Evolutionary conservation across 2,113 vertebrate genomes (phyloP).

Genomic region (Euleptes europaea): DNA sequence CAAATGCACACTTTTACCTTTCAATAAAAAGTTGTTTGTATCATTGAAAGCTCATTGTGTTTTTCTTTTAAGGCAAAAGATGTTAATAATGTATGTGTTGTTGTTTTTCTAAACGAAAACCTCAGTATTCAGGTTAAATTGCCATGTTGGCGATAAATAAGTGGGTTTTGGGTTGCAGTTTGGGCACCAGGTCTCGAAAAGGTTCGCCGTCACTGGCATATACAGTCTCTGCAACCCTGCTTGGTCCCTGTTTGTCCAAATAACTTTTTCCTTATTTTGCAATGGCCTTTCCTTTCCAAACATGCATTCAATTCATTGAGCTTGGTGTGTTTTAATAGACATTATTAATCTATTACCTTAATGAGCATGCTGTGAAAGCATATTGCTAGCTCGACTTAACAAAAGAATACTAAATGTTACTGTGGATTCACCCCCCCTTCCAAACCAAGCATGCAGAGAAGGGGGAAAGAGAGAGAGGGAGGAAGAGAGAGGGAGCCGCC

Average conservation of each 20-base stretch:
- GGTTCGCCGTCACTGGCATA: too few species aligned
- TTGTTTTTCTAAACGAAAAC: too few species aligned
- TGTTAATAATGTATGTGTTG: too few species aligned
- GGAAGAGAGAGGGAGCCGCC: conserved; percentile 19
- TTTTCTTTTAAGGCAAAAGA: too few species aligned
- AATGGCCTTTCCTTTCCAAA: conserved; percentile 51
- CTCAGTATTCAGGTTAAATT: too few species aligned
- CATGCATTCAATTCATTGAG: conserved; percentile 67
- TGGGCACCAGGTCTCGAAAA: too few species aligned
- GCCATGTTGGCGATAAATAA: too few species aligned
- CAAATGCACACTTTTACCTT: too few species aligned
- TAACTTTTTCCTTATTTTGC: conserved; percentile 28
- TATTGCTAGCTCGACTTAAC: conserved; percentile 72
- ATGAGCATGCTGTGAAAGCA: conserved; percentile 78
- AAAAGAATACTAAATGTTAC: conserved; percentile 72
- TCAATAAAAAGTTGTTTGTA: too few species aligned
- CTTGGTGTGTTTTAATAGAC: conserved; percentile 78
- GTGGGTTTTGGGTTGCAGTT: too few species aligned
- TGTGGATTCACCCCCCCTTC: conserved; percentile 50
- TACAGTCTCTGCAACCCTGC: background rate
- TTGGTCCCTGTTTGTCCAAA: background rate
- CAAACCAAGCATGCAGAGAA: conserved; percentile 54
- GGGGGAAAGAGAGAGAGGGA: background rate
- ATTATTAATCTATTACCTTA: conserved; percentile 78
- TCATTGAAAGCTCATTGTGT: too few species aligned